Conservation (phyloP, 2,888 invertebrate species). For the Tenthredo notha region DNA sequence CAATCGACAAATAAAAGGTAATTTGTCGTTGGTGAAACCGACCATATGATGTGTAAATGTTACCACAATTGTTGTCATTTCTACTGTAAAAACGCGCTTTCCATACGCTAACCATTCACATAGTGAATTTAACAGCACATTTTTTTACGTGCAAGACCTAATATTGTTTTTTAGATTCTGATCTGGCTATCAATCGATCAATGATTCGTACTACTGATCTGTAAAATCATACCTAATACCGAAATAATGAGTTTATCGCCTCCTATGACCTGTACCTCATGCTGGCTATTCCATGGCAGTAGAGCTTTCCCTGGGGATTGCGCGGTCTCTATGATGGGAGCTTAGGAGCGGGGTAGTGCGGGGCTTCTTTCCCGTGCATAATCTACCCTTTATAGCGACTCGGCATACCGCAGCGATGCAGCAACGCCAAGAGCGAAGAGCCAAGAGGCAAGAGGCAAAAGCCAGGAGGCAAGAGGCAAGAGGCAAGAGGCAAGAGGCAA, state of each 20-base stretch:
- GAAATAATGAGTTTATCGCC: not conserved
- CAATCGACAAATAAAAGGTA: too few relatives aligned
- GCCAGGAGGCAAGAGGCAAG: conserved; percentile 49
- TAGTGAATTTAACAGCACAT: too few relatives aligned
- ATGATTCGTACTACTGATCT: not conserved
- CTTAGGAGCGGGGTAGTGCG: not conserved
- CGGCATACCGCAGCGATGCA: conserved; percentile 57
- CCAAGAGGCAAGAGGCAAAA: conserved; percentile 59
- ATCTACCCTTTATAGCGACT: conserved; percentile 63
- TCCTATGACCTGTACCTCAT: not conserved
- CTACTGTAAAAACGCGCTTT: too few relatives aligned
- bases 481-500: conserved; percentile 17
- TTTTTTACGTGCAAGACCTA: too few relatives aligned
- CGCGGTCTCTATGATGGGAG: conserved; percentile 31
- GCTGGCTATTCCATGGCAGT: not conserved
- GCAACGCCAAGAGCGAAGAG: conserved; percentile 59
- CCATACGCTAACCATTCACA: too few relatives aligned
- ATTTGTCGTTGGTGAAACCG: too few relatives aligned
- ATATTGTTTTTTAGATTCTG: not conserved
- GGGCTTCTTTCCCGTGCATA: conserved; percentile 56
- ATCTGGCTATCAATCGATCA: not conserved
- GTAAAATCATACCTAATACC: not conserved
- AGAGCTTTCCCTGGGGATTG: conserved; percentile 32
- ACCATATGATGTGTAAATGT: too few relatives aligned
- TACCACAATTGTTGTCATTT: too few relatives aligned